These are phyloP conservation scores for Eubasilissa regina DNA, from an alignment of 1,140 invertebrate genomes.

Conservation along the genomic window DNA sequence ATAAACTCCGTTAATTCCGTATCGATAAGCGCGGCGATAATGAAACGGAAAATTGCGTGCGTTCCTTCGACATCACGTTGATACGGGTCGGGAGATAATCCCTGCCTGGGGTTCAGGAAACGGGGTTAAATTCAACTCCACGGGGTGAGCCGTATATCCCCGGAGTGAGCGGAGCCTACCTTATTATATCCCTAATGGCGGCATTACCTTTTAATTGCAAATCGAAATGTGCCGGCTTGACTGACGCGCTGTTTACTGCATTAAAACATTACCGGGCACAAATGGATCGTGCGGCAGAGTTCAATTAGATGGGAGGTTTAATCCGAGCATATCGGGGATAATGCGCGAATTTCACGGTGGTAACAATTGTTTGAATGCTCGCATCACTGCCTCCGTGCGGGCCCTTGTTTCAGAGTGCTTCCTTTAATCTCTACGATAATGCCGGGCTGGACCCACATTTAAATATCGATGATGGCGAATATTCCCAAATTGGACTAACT, in stretches of 20 bases:
- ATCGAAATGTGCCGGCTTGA: constrained; percentile 48
- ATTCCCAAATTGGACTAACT: constrained; percentile 27
- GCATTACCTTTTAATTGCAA: constrained; percentile 58
- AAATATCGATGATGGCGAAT: constrained; percentile 36
- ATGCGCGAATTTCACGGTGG: constrained; percentile 44
- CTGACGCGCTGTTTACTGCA: constrained; percentile 45
- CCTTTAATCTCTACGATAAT: constrained; percentile 45
- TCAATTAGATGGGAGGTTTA: constrained; percentile 50
- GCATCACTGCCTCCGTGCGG: constrained; percentile 11
- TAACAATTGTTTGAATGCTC: constrained; percentile 37
- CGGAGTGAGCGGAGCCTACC: constrained; percentile 31
- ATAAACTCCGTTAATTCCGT: constrained; percentile 37
- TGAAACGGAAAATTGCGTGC: constrained; percentile 43
- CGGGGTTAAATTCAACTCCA: constrained; percentile 24
- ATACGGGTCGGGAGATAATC: constrained; percentile 41
- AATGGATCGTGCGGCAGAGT: constrained; percentile 36
- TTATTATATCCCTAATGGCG: constrained; percentile 51
- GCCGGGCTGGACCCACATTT: constrained; percentile 27
- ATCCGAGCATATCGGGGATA: constrained; percentile 44
- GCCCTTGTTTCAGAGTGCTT: constrained; percentile 32
- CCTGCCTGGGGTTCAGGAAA: constrained; percentile 30
- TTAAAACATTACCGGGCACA: constrained; percentile 47
- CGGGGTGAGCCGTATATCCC: background rate
- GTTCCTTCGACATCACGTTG: constrained; percentile 40
- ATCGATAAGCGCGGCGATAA: constrained; percentile 42